A percentile compares a stretch with the other conserved stretches of the same genome.
These are phyloP conservation scores for Oscheius sp. DNA, from an alignment of 1,140 invertebrate genomes.

Conservation along the genomic window DNA sequence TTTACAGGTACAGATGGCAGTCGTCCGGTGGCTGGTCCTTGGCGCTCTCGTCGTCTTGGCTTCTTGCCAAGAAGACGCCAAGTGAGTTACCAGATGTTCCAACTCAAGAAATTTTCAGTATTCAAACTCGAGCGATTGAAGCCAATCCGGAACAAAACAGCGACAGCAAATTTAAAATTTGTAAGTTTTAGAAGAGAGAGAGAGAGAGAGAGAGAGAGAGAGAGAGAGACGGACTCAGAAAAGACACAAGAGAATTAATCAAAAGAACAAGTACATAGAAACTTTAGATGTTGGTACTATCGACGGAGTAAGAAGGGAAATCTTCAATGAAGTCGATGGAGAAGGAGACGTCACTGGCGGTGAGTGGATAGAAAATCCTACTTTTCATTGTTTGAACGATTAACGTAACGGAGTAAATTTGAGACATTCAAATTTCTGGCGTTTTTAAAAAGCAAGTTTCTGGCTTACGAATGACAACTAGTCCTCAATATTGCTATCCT, in stretches of 20 bases:
- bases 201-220: background rate
- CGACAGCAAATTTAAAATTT: conserved; percentile 24
- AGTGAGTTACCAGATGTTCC: background rate
- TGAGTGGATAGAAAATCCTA: conserved; percentile 37
- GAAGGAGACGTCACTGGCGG: conserved; percentile 12
- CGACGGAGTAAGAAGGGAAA: conserved; percentile 53
- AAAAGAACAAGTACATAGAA: background rate
- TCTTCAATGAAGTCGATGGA: conserved; percentile 52
- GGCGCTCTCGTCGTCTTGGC: background rate
- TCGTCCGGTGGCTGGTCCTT: conserved; percentile 3
- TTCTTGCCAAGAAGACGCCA: conserved; percentile 1
- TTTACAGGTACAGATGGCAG: background rate
- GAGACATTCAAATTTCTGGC: background rate
- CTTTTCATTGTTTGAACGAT: background rate
- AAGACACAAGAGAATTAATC: background rate
- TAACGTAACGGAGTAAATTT: conserved; percentile 16
- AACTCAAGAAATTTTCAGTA: background rate
- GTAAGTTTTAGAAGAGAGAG: conserved; percentile 8
- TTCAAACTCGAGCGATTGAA: conserved; percentile 8
- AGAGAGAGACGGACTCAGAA: background rate
- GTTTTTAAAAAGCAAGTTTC: no score
- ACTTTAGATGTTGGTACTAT: conserved; percentile 45
- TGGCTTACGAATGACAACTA: no score
- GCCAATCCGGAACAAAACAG: conserved; percentile 6
- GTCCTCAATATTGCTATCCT: no score